A percentile compares a stretch with the other conserved stretches of the same genome.
Evolutionary conservation across 2,113 vertebrate genomes (phyloP).

Genomic region (Plotosus lineatus): DNA sequence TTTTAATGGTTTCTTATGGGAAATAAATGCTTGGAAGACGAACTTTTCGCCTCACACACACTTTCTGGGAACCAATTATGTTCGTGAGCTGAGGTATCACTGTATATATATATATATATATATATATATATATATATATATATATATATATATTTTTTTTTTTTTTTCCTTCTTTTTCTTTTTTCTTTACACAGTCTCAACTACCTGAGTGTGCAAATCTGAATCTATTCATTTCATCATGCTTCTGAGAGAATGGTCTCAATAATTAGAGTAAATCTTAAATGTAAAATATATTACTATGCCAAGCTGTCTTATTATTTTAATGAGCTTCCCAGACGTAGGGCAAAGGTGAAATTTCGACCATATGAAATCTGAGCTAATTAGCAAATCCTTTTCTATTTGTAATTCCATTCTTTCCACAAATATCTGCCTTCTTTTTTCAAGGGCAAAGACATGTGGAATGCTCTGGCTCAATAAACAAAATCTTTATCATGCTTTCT

Average conservation of each 20-base stretch:
- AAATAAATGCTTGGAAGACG: no score
- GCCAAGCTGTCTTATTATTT: slow-evolving; percentile 45
- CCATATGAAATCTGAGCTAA: slow-evolving; percentile 67
- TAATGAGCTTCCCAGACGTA: slow-evolving; percentile 62
- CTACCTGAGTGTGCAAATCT: not conserved
- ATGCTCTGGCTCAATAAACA: not conserved
- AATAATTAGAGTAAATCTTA: not conserved
- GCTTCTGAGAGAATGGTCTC: not conserved
- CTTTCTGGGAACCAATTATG: no score
- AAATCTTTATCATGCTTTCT: not conserved
- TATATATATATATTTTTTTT: no score
- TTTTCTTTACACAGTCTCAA: no score
- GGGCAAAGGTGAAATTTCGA: slow-evolving; percentile 65
- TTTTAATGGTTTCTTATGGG: no score
- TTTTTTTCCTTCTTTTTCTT: no score
- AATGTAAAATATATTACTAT: slow-evolving; percentile 32
- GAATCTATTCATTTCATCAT: not conserved
- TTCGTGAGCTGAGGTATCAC: no score
- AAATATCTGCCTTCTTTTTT: slow-evolving; percentile 48
- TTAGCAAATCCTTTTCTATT: slow-evolving; percentile 68
- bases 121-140: no score
- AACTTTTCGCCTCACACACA: no score
- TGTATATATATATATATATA: no score
- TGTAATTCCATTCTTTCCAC: slow-evolving; percentile 60
- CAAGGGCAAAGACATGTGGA: not conserved